Conservation (phyloP, 2,113 vertebrate genomes). For the Polyodon spathula region DNA sequence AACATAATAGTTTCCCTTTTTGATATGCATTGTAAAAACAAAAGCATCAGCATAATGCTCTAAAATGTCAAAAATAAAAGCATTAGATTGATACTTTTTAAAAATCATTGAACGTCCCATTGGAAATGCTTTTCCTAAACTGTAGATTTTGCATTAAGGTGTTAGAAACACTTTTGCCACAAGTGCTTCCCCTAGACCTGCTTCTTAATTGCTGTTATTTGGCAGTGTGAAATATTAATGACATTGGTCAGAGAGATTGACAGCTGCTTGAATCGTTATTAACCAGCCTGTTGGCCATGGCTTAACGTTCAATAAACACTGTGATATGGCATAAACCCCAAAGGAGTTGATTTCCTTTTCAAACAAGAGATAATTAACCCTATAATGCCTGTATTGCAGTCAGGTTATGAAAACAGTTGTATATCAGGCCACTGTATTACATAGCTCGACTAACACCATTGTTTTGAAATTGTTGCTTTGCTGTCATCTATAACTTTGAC, state of each 20-base stretch:
- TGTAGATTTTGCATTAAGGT: conserved; percentile 46
- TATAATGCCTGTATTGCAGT: conserved; percentile 51
- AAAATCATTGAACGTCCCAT: not conserved
- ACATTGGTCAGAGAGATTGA: conserved; percentile 77
- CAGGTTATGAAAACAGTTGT: no score
- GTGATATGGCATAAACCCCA: conserved; percentile 53
- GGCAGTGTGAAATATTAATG: conserved; percentile 87
- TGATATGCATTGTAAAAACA: no score
- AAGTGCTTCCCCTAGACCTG: conserved; percentile 51
- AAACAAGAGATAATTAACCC: conserved; percentile 76
- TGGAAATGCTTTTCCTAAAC: conserved; percentile 15
- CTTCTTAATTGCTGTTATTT: conserved; percentile 89
- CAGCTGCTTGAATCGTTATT: conserved; percentile 93
- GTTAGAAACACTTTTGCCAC: conserved; percentile 59
- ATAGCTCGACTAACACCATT: no score
- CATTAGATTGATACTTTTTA: no score
- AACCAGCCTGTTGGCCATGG: conserved; percentile 73
- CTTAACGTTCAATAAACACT: conserved; percentile 76
- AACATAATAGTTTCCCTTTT: no score
- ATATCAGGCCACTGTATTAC: no score
- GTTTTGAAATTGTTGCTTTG: no score
- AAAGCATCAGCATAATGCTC: no score
- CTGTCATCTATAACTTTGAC: no score
- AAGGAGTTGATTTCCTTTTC: conserved; percentile 50
- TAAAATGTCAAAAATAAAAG: no score